Conservation (phyloP, 2,888 invertebrate species). For the Formica aserva region DNA sequence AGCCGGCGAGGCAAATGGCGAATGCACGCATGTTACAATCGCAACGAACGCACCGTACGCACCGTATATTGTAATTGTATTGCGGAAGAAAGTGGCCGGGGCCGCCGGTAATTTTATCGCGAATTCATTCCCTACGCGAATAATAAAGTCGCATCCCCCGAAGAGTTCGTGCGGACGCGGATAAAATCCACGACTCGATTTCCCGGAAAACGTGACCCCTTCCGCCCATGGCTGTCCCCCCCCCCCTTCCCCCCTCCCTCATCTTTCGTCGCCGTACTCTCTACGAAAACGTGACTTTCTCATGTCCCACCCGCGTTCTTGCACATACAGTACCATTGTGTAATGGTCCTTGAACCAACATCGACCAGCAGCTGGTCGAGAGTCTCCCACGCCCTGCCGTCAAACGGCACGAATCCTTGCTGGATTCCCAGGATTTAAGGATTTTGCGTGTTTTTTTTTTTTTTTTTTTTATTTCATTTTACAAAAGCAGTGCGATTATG, state of each 20-base stretch:
- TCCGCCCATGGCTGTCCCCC: background rate
- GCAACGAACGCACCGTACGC: background rate
- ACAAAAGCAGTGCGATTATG: constrained; percentile 24
- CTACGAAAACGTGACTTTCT: constrained; percentile 74
- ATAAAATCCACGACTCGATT: constrained; percentile 27
- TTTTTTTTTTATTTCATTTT: background rate
- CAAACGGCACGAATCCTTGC: constrained; percentile 71
- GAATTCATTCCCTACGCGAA: constrained; percentile 29
- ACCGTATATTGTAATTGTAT: constrained; percentile 14
- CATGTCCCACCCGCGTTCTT: constrained; percentile 61
- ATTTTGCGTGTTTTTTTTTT: constrained; percentile 32
- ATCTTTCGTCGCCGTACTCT: constrained; percentile 39
- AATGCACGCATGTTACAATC: background rate
- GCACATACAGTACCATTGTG: constrained; percentile 69
- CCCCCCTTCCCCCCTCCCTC: background rate
- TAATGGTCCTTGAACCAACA: constrained; percentile 76
- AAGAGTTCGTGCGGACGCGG: background rate
- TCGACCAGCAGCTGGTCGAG: constrained; percentile 72
- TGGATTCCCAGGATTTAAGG: constrained; percentile 71
- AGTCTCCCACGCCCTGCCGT: constrained; percentile 74
- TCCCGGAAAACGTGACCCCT: constrained; percentile 54
- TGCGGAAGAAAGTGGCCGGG: constrained; percentile 28
- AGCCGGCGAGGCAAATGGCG: background rate
- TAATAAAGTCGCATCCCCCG: constrained; percentile 38
- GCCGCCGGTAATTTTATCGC: constrained; percentile 24